Conservation (phyloP, 2,797 vertebrate genomes). For the Cyprinella venusta region DNA sequence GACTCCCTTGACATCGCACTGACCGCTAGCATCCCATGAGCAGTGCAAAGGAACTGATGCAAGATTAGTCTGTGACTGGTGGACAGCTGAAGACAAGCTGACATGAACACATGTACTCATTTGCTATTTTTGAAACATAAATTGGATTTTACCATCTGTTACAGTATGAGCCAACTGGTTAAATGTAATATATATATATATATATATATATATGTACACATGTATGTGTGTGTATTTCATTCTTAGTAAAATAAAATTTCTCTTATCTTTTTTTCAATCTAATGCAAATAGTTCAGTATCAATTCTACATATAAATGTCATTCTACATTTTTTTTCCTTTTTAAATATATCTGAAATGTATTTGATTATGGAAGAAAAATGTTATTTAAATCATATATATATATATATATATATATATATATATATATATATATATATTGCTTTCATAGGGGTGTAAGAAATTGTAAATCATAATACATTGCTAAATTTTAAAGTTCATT, state of each 20-base stretch:
- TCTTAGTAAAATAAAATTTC: too few relatives aligned
- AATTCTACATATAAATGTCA: too few relatives aligned
- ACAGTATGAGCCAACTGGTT: too few relatives aligned
- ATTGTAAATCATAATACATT: background rate
- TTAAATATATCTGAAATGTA: background rate
- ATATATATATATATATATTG: too few relatives aligned
- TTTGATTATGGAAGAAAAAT: background rate
- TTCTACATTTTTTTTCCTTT: too few relatives aligned
- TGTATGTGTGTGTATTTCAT: too few relatives aligned
- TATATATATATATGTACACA: too few relatives aligned
- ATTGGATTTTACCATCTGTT: background rate
- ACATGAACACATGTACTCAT: background rate
- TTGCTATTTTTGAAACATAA: background rate
- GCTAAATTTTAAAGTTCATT: background rate
- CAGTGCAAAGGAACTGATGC: background rate
- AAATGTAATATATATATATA: too few relatives aligned
- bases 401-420: too few relatives aligned
- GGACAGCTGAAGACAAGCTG: slow-evolving; percentile 20
- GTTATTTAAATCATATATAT: background rate
- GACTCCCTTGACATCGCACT: slow-evolving; percentile 19
- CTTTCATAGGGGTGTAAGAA: background rate
- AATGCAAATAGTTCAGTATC: too few relatives aligned
- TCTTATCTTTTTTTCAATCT: too few relatives aligned
- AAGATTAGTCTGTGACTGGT: slow-evolving; percentile 4
- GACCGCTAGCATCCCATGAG: slow-evolving; percentile 11